Base-by-base conservation (phyloP, 2,888 invertebrate genomes). In the Taenaris catops region DNA sequence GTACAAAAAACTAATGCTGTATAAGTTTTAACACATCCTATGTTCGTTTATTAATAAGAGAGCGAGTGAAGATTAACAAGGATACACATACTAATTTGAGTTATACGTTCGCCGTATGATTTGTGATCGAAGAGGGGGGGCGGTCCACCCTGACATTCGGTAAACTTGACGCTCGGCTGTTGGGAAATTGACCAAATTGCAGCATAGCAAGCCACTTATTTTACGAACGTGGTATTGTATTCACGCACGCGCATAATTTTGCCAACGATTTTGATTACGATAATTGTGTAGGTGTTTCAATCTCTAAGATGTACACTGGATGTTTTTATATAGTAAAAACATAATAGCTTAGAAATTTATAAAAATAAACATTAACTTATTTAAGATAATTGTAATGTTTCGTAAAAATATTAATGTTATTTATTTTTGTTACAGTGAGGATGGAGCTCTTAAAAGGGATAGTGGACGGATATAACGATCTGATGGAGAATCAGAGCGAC, bases 401-500 rank as follows among this genome's bases (percentile, higher is more conserved):
- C n/a, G n/a, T n/a, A n/a, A n/a, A n/a, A n/a, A n/a, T n/a, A n/a
- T n/a, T n/a, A n/a, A n/a, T n/a, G n/a, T n/a, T 17, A 14, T 17
- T 44, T 37, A 34, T 35, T 48, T 51, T 60, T 78, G 71, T 84
- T 79, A 8, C 75, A 81, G 86, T 63, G 53, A 83, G 70, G 74
- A 93, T 93, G 93, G 89, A 88, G 58, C 53, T 89, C 58, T 69
- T 92, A 40, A 68, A 71, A 57, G 79, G 75, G 58, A 62, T 92
- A 49, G 88, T 91, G 54, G 91, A 90, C 51, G 89, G 89, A 10
- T 94, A 93, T 71, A 88, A 90, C 55, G 93, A 95, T 66, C 64
- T 95, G 40, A 94, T 95, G 94, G 93, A 94, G 69, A 94, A 95
- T 65, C 91, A 93, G 75, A 94, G 95, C 65, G 94, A 96, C 79